Evolutionary conservation across 2,888 invertebrate genomes (phyloP), one percentile per base, ranked within the genome.

Genomic region (Gasteruption jaculator): DNA sequence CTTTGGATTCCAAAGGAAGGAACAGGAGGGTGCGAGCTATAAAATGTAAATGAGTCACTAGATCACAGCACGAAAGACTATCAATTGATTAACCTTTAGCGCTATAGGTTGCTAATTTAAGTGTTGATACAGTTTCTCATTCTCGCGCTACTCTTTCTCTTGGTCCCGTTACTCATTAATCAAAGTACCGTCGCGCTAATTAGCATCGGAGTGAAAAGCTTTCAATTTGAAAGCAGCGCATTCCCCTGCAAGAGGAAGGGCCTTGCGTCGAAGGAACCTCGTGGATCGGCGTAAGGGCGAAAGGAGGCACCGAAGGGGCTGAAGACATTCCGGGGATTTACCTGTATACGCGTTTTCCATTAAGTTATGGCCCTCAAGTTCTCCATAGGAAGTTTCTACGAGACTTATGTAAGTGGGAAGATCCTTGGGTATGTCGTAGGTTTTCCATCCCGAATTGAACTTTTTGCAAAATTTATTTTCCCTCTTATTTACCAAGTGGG

Each of bases 31-130:
- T n/a, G n/a, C n/a, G n/a, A n/a, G n/a, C n/a, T n/a, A n/a, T n/a
- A n/a, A n/a, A n/a, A n/a, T n/a, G 57, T 52, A 63, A 63, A 56
- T 60, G 63, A 63, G 63, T 63, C 60, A 63, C 57, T 63, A 63
- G 63, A 61, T 49, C 57, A 32, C 44, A 50, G 43, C 41, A 39
- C 47, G 35, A 32, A 43, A 48, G 45, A 45, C 55, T 50, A 49
- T 43, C 37, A 57, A 62, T 61, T 61, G 61, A 65, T 59, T 65
- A 68, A 68, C 68, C 68, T 68, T 68, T 68, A 53, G 57, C 53
- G 62, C 68, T 57, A 68, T 68, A 68, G 68, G 68, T 61, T 58
- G 68, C 67, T 68, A 68, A 68, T 67, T 68, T 65, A 65, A 65
- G 63, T 65, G 46, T 35, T 37, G 41, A 43, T 26, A 43, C 45